Evolutionary conservation across 1,140 invertebrate genomes (phyloP).

Genomic region (Brachionus manjavacas): DNA sequence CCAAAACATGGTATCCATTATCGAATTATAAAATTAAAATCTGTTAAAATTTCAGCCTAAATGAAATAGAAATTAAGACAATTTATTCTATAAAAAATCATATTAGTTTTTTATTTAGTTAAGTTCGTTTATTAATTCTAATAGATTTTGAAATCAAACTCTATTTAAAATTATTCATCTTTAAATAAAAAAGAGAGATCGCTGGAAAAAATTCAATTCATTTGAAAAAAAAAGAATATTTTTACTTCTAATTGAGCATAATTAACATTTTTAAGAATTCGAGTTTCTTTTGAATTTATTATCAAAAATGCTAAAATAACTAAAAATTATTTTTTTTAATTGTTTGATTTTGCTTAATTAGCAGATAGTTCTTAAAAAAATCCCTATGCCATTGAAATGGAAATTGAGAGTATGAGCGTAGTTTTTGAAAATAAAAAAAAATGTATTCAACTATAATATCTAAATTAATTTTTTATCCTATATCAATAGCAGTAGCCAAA

Average conservation of each 20-base stretch:
- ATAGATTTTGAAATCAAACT: no score
- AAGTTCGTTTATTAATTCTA: no score
- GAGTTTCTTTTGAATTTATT: background rate
- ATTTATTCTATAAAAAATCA: background rate
- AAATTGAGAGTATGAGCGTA: no score
- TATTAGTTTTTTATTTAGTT: background rate
- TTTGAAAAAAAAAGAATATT: no score
- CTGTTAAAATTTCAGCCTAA: background rate
- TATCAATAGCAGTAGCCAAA: background rate
- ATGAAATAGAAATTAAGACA: no score
- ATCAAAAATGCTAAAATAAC: background rate
- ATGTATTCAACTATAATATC: background rate
- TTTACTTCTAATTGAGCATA: no score
- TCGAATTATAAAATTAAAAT: background rate
- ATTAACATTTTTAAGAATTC: no score
- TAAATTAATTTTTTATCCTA: background rate
- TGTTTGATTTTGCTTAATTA: background rate
- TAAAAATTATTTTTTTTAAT: background rate
- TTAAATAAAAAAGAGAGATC: no score
- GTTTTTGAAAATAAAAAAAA: background rate
- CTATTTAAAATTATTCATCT: no score
- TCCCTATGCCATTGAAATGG: no score
- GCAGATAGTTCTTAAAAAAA: no score
- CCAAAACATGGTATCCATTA: background rate
- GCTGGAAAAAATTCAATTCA: no score